A percentile compares a stretch with the other conserved stretches of the same genome.
Conservation (phyloP, 2,113 vertebrate genomes). For the Platysteira castanea region DNA sequence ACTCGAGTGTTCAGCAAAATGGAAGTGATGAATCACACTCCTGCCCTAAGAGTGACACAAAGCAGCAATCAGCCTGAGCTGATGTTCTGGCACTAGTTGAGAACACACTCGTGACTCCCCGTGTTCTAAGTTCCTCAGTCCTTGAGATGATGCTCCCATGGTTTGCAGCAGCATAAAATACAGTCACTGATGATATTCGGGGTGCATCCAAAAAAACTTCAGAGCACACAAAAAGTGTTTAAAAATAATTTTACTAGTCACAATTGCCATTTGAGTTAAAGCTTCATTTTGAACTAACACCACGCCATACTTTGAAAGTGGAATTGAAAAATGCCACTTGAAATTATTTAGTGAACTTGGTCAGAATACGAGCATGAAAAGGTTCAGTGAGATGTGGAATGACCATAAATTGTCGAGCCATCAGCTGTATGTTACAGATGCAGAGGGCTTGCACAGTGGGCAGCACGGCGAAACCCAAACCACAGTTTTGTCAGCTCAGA, state of each 20-base stretch:
- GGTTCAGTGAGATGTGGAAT: background rate
- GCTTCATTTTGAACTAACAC: background rate
- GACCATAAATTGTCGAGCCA: background rate
- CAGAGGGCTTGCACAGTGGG: background rate
- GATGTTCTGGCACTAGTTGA: background rate
- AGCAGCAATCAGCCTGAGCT: conserved; percentile 33
- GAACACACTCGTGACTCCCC: background rate
- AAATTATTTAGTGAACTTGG: background rate
- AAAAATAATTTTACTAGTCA: conserved; percentile 23
- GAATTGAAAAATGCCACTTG: background rate
- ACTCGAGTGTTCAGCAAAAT: background rate
- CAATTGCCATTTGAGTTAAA: conserved; percentile 22
- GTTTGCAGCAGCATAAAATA: background rate
- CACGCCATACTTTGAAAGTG: accelerated
- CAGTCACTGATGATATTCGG: background rate
- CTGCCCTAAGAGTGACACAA: conserved; percentile 26
- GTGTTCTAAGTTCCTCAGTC: background rate
- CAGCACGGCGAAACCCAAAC: background rate
- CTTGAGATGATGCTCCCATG: background rate
- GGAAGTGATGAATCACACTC: conserved; percentile 34
- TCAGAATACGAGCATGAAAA: background rate
- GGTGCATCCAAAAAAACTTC: background rate
- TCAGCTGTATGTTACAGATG: background rate
- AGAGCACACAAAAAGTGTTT: background rate
- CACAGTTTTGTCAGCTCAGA: background rate